A percentile compares a stretch with the other conserved stretches of the same genome.
Evolutionary conservation across 1,140 invertebrate species (phyloP).

Genomic region (Copidosoma floridanum): DNA sequence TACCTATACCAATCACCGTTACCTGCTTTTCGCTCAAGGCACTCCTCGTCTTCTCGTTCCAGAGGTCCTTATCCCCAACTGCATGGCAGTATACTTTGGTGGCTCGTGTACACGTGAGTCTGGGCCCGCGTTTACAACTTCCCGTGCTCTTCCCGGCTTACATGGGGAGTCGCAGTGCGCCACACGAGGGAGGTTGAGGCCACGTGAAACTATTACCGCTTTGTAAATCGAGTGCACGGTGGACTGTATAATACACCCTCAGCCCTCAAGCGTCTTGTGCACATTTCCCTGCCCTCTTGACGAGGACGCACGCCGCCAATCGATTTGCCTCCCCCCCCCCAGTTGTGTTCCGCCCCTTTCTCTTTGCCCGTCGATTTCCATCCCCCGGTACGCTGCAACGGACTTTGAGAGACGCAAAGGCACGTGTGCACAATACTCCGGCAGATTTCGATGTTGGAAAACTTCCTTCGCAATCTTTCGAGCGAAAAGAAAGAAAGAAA

Average conservation of each 20-base stretch:
- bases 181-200: conserved; percentile 17
- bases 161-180: conserved; percentile 38
- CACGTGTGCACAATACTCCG: no score
- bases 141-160: conserved; percentile 12
- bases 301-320: not conserved
- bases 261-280: no score
- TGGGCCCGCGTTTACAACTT: conserved; percentile 4
- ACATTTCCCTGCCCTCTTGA: not conserved
- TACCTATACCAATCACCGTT: no score
- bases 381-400: no score
- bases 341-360: no score
- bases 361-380: no score
- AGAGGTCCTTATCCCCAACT: conserved; percentile 6
- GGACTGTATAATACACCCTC: no score
- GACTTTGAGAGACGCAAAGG: no score
- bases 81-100: not conserved
- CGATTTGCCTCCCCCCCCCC: not conserved
- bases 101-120: conserved; percentile 25
- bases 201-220: conserved; percentile 32
- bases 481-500: not conserved
- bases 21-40: no score
- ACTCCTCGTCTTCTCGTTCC: conserved; percentile 13
- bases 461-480: conserved; percentile 11
- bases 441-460: conserved; percentile 6
- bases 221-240: conserved; percentile 13